Evolutionary conservation across 2,797 vertebrate genomes (phyloP).

Genomic region (Hemibagrus guttatus): DNA sequence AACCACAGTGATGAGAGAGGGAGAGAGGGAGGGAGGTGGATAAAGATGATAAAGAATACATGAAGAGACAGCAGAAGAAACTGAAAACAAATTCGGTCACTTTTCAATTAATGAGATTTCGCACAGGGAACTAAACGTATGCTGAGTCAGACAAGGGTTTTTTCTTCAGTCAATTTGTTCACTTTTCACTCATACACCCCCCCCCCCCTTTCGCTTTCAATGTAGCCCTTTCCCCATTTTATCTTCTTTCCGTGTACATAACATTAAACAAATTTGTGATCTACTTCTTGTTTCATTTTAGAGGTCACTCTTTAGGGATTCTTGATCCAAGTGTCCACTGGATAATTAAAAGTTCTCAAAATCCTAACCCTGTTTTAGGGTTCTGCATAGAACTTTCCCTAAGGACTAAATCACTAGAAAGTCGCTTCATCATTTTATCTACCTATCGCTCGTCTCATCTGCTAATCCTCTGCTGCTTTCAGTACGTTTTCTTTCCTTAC

Average conservation of each 20-base stretch:
- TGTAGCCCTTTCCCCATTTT: background rate
- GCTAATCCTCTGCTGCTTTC: too few species aligned
- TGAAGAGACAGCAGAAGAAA: background rate
- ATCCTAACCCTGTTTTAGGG: background rate
- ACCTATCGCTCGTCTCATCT: background rate
- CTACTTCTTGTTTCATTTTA: background rate
- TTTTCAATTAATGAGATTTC: slow-evolving; percentile 5
- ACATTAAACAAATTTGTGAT: background rate
- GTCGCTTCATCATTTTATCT: background rate
- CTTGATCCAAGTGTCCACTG: background rate
- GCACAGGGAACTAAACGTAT: too few species aligned
- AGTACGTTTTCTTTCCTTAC: too few species aligned
- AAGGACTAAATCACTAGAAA: too few species aligned
- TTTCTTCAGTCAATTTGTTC: background rate
- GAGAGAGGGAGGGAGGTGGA: background rate
- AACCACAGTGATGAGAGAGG: background rate
- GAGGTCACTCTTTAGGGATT: background rate
- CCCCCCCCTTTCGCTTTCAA: background rate
- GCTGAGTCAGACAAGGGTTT: background rate
- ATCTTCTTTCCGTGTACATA: background rate
- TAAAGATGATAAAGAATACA: background rate
- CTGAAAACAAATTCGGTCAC: background rate
- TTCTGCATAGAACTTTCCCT: background rate
- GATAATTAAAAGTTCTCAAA: background rate
- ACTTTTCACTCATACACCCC: background rate